A percentile compares a stretch with the other conserved stretches of the same genome.
phyloP scores from a whole-genome alignment of 2,797 vertebrate genomes.

The Siniperca obscura region DNA sequence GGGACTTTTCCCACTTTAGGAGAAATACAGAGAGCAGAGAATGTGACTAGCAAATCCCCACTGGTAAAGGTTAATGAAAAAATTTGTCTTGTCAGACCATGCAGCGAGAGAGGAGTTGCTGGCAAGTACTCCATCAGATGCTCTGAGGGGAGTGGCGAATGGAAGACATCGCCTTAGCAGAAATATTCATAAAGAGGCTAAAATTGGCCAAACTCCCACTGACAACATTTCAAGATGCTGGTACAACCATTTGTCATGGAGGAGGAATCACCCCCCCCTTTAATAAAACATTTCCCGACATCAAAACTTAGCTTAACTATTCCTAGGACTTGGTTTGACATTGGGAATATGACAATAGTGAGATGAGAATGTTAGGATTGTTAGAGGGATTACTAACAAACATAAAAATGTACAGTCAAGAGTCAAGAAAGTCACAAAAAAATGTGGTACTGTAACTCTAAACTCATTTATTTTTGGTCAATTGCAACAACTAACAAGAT shows the following conservation, averaged over 20 bases:
- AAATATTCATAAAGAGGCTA: constrained; percentile 73
- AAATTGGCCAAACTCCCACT: constrained; percentile 72
- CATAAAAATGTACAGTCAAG: not conserved
- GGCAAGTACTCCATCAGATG: constrained; percentile 65
- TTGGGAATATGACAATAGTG: not conserved
- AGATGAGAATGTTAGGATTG: not conserved
- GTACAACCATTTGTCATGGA: constrained; percentile 61
- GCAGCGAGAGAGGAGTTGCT: constrained; percentile 63
- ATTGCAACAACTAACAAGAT: not conserved
- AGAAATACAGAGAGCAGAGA: constrained; percentile 37
- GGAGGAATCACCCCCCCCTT: not conserved
- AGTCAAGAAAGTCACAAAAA: not conserved
- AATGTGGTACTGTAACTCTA: not conserved
- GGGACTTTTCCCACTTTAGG: constrained; percentile 41
- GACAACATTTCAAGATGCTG: constrained; percentile 57
- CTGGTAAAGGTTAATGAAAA: constrained; percentile 77
- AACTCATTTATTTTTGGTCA: not conserved
- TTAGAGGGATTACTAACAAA: not conserved
- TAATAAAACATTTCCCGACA: constrained; percentile 44
- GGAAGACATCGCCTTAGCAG: constrained; percentile 44
- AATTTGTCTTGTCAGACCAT: constrained; percentile 73
- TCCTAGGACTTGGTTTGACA: not conserved
- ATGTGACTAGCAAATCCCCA: constrained; percentile 57
- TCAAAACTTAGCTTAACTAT: constrained; percentile 8
- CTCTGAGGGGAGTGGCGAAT: constrained; percentile 72